Conservation (phyloP, 2,888 invertebrate genomes). For the Pammene aurita region DNA sequence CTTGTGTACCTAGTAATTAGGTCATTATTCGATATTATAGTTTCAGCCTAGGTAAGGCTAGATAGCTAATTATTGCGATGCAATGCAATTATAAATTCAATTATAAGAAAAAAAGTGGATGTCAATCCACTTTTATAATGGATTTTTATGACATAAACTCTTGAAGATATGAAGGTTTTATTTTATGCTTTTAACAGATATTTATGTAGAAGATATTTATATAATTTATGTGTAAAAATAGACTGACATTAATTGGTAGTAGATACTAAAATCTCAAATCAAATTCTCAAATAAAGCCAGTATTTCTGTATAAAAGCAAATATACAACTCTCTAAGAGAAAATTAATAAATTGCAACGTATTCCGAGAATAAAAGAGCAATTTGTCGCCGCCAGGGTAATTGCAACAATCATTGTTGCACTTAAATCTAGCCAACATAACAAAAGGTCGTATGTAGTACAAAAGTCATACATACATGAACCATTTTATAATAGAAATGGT, state of each 20-base stretch:
- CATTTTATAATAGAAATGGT: background rate
- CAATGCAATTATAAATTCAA: too few relatives aligned
- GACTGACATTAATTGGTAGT: too few relatives aligned
- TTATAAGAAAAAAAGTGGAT: too few relatives aligned
- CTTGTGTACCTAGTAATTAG: background rate
- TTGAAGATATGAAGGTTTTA: too few relatives aligned
- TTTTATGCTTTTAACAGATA: too few relatives aligned
- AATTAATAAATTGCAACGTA: constrained; percentile 51
- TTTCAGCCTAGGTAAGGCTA: background rate
- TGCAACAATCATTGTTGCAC: constrained; percentile 55
- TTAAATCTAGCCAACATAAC: constrained; percentile 10
- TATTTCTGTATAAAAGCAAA: background rate
- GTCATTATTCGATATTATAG: too few relatives aligned
- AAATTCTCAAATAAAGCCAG: constrained; percentile 3
- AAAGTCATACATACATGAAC: background rate
- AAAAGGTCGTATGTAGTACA: constrained; percentile 5
- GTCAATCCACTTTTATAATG: too few relatives aligned
- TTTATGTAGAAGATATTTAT: too few relatives aligned
- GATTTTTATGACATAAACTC: too few relatives aligned
- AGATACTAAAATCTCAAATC: background rate
- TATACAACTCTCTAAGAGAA: constrained; percentile 45
- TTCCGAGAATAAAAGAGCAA: constrained; percentile 55
- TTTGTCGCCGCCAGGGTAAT: constrained; percentile 52
- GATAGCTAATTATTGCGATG: background rate
- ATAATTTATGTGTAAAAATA: too few relatives aligned